Conservation (phyloP, 2,797 vertebrate species). For the Leuciscus waleckii region DNA sequence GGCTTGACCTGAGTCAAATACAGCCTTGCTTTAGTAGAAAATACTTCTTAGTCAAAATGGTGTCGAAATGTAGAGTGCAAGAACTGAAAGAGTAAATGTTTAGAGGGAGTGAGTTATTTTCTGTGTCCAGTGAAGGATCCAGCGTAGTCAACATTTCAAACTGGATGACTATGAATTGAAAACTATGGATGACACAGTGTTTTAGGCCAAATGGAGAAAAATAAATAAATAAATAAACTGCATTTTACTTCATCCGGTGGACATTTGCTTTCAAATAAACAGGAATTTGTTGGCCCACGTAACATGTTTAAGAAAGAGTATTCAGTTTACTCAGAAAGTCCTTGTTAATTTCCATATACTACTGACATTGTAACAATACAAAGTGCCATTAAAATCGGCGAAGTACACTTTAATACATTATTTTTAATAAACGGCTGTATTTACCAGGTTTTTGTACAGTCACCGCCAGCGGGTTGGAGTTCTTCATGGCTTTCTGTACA, state of each 20-base stretch:
- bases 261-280: no score
- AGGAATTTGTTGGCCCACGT: no score
- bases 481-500: constrained; percentile 58
- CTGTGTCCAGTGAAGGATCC: no score
- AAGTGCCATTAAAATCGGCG: not conserved
- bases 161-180: not conserved
- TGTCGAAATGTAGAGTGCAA: not conserved
- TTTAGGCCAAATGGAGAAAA: not conserved
- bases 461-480: constrained; percentile 69
- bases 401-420: not conserved
- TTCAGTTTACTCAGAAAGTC: no score
- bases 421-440: not conserved
- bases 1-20: not conserved
- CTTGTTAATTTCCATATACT: no score
- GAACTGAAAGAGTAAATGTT: no score
- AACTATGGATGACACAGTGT: not conserved
- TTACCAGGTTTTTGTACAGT: constrained; percentile 72
- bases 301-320: no score
- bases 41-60: not conserved
- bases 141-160: not conserved
- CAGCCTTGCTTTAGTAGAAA: not conserved
- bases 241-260: no score
- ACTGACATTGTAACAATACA: not conserved
- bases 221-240: no score
- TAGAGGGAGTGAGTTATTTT: no score